A percentile compares a stretch with the other conserved stretches of the same genome.
phyloP scores from a whole-genome alignment of 2,888 invertebrate genomes.

The Lysandra bellargus region DNA sequence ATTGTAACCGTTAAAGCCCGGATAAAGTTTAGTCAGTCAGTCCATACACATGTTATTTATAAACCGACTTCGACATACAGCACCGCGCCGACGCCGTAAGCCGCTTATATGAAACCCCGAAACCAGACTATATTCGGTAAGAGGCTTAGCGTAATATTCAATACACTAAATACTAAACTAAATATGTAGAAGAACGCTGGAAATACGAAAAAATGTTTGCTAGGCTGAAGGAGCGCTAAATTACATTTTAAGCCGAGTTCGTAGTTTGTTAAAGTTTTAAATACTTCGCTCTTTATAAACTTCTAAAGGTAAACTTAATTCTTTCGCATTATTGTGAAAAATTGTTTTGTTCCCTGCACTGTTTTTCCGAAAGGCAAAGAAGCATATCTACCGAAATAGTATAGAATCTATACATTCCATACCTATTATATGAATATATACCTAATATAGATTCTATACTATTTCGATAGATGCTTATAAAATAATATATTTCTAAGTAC shows the following conservation, averaged over 20 bases:
- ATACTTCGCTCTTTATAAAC: neutral
- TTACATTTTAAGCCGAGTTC: neutral
- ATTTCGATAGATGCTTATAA: too few species aligned
- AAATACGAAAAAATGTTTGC: neutral
- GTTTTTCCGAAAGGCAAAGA: neutral
- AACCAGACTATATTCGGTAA: neutral
- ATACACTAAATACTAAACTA: neutral
- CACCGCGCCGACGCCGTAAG: neutral
- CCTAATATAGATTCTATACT: too few species aligned
- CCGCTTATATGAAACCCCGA: slow-evolving; percentile 13
- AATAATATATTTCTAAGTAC: too few species aligned
- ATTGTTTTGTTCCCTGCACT: neutral
- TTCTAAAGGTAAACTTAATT: neutral
- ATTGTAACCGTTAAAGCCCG: neutral
- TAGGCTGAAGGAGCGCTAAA: neutral
- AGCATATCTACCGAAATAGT: neutral
- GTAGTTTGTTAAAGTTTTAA: neutral
- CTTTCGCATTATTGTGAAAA: neutral
- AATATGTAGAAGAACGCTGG: neutral
- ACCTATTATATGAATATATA: too few species aligned
- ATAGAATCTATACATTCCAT: too few species aligned
- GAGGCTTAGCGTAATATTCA: slow-evolving; percentile 10
- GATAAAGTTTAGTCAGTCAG: neutral
- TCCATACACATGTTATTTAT: slow-evolving; percentile 8
- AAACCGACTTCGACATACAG: neutral